phyloP scores from a whole-genome alignment of 1,140 invertebrate genomes.

The Drosophila busckii region DNA sequence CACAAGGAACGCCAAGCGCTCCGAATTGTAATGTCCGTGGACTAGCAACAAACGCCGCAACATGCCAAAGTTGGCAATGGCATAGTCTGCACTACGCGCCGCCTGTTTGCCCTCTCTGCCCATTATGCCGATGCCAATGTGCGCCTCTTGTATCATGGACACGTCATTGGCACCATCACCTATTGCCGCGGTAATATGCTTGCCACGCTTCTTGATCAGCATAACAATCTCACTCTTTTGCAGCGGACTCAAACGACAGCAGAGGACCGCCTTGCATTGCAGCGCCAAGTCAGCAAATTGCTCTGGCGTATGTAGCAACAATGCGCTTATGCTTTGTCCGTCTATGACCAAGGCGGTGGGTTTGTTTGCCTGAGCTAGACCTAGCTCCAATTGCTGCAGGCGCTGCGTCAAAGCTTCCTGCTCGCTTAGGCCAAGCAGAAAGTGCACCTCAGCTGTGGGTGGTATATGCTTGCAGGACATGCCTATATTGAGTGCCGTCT shows the following conservation, averaged over 20 bases:
- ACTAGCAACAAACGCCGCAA: slow-evolving; percentile 84
- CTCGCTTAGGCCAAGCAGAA: slow-evolving; percentile 80
- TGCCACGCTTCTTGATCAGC: slow-evolving; percentile 82
- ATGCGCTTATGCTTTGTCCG: slow-evolving; percentile 81
- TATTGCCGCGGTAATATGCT: slow-evolving; percentile 85
- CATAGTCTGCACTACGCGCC: slow-evolving; percentile 82
- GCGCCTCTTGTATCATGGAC: slow-evolving; percentile 89
- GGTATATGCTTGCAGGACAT: slow-evolving; percentile 87
- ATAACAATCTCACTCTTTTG: slow-evolving; percentile 88
- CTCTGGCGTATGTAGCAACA: slow-evolving; percentile 79
- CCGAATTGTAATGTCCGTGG: slow-evolving; percentile 88
- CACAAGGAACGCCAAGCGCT: slow-evolving; percentile 86
- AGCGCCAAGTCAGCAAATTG: slow-evolving; percentile 81
- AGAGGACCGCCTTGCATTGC: slow-evolving; percentile 84
- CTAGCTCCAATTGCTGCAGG: slow-evolving; percentile 36
- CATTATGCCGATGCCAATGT: slow-evolving; percentile 87
- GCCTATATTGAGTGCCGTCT: slow-evolving; percentile 88
- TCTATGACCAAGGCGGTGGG: slow-evolving; percentile 83
- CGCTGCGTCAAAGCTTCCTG: slow-evolving; percentile 56
- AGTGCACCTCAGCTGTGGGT: slow-evolving; percentile 81
- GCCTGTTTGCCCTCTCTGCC: slow-evolving; percentile 90
- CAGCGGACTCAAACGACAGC: slow-evolving; percentile 88
- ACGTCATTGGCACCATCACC: slow-evolving; percentile 91
- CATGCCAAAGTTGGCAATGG: slow-evolving; percentile 86
- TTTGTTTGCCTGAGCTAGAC: slow-evolving; percentile 23